Evolutionary conservation across 2,113 vertebrate species (phyloP), one percentile per base, ranked within the genome.

Genomic region (pig (Sus scrofa)): DNA sequence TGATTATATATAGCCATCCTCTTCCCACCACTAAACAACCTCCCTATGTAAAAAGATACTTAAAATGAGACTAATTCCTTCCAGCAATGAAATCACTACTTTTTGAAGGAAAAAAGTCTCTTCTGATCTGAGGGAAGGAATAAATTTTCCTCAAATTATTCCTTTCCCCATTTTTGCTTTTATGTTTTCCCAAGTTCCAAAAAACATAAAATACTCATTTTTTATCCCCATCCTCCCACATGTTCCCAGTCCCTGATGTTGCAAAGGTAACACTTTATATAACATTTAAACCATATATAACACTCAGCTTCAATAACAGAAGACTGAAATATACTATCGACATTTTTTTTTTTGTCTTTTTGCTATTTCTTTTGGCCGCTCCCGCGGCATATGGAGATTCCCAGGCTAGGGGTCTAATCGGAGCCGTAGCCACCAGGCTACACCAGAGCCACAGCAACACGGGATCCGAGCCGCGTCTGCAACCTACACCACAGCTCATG

Each of bases 131-230:
- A 52, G 13, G 14, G 30, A 44, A 79, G 37, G 44, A 84, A 34
- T 19, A 54, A 93, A 73, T n/a, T 73, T 90, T 77, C 30, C 50
- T 95, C 91, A 87, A 77, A 91, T 52, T 67, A 44, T 92, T 92
- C 37, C 32, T 77, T 67, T n/a, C 15, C 70, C 27, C 13, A 70
- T 12, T 60, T n/a, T 19, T 75, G 71, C 20, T 56, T 75, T 52
- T 58, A 74, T 27, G 39, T 84, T 90, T 96, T 79, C 56, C 62
- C 84, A 89, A 56, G 22, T 62, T 82, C 14, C 14, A 79, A 39
- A 65, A 83, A 78, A 12, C 16, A 86, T 13, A 37, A 22, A 19
- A 18, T 74, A 56, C 4, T 7, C 56, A 2, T 71, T 44, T 60
- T 94, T 74, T 58, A 5, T 4, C 78, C 37, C 20, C 11, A 39